Evolutionary conservation across 2,113 vertebrate species (phyloP).

Genomic region (Sakesphorus luctuosus): DNA sequence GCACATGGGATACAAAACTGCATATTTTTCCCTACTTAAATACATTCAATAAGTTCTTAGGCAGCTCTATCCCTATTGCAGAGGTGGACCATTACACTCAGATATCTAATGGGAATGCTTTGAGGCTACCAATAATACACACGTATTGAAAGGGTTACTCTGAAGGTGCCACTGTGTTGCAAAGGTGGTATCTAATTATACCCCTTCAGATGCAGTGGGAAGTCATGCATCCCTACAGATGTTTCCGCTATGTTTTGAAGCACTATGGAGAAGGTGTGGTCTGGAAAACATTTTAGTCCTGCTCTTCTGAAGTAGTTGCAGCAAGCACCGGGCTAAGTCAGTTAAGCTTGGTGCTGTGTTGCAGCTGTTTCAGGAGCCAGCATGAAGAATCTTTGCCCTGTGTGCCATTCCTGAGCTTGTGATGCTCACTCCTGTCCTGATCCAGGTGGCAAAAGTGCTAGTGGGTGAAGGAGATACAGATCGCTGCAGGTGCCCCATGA

Average conservation of each 20-base stretch:
- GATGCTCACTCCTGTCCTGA: accelerated
- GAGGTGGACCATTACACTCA: neutral
- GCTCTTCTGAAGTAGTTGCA: neutral
- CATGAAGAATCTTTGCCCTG: neutral
- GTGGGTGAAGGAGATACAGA: neutral
- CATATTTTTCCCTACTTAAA: neutral
- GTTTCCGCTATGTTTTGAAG: neutral
- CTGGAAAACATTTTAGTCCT: neutral
- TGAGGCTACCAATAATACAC: neutral
- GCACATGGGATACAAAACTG: neutral
- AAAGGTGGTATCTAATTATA: neutral
- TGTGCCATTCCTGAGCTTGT: neutral
- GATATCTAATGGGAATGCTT: neutral
- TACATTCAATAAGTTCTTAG: neutral
- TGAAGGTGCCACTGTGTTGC: neutral
- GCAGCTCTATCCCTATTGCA: neutral
- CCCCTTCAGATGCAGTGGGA: neutral
- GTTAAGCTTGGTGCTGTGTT: neutral
- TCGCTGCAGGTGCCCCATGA: neutral
- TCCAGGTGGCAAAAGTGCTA: neutral
- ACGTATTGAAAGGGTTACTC: neutral
- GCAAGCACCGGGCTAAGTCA: neutral
- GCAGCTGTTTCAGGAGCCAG: accelerated
- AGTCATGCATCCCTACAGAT: neutral
- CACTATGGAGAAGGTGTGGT: neutral